phyloP scores from a whole-genome alignment of 2,797 vertebrate genomes.

The Sciurus vulgaris region DNA sequence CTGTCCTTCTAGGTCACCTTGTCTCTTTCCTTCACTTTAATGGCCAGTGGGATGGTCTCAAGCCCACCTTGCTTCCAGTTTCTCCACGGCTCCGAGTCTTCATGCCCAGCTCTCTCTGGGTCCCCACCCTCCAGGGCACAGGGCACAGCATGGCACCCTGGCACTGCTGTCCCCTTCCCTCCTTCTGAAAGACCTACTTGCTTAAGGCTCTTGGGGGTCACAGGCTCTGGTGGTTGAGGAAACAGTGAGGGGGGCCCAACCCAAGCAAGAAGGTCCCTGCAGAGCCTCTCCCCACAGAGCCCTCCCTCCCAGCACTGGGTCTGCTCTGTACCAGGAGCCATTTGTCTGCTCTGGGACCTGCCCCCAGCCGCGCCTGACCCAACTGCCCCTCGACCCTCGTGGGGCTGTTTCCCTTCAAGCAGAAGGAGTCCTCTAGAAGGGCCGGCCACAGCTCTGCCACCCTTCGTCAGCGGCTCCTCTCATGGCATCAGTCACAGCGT shows the following conservation, averaged over 20 bases:
- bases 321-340: neutral
- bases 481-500: neutral
- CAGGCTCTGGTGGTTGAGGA: neutral
- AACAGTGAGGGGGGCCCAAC: neutral
- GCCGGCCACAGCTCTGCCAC: neutral
- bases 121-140: neutral
- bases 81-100: neutral
- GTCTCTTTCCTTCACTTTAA: neutral
- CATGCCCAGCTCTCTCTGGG: neutral
- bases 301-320: neutral
- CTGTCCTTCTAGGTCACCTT: neutral
- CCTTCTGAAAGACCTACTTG: neutral
- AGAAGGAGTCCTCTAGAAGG: neutral
- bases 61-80: neutral
- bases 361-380: neutral
- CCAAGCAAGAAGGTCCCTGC: neutral
- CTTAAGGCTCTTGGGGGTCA: neutral
- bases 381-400: accelerated
- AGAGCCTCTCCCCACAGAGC: neutral
- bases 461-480: neutral
- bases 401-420: neutral
- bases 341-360: neutral
- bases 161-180: too few relatives aligned
- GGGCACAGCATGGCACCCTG: neutral
- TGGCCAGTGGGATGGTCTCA: neutral